These are phyloP conservation scores for Prionchulus punctatus DNA, from an alignment of 2,888 invertebrate species.

Conservation along the genomic window DNA sequence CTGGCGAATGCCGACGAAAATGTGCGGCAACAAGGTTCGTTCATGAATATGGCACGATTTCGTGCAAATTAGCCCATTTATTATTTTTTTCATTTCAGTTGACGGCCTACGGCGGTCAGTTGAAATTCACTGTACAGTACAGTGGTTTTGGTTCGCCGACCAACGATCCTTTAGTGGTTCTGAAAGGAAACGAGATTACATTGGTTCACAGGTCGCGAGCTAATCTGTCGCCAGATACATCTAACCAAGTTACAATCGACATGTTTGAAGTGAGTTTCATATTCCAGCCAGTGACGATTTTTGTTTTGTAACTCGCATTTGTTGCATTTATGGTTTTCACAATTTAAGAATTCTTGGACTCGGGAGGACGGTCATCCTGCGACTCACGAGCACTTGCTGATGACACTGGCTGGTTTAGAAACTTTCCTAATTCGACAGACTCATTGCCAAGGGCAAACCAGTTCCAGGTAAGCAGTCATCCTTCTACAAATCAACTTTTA, in stretches of 20 bases:
- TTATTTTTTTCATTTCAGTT: conserved; percentile 24
- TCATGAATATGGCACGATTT: not conserved
- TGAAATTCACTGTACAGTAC: conserved; percentile 41
- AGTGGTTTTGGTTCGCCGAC: conserved; percentile 19
- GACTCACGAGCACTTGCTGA: conserved; percentile 67
- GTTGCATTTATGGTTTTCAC: not conserved
- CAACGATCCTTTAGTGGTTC: conserved; percentile 26
- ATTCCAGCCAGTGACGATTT: not conserved
- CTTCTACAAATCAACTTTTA: too few relatives aligned
- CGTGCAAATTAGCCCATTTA: not conserved
- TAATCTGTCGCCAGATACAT: conserved; percentile 49
- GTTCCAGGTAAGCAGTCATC: conserved; percentile 5
- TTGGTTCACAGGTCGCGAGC: conserved; percentile 59
- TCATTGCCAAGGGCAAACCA: conserved; percentile 39
- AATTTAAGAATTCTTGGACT: conserved; percentile 32
- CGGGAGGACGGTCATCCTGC: conserved; percentile 64
- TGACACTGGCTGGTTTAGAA: conserved; percentile 74
- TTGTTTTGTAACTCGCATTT: too few relatives aligned
- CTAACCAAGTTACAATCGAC: conserved; percentile 57
- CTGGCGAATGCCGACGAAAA: not conserved
- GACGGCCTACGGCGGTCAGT: conserved; percentile 71
- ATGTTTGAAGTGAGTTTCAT: conserved; percentile 49
- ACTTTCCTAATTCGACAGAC: conserved; percentile 76
- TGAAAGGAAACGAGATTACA: conserved; percentile 46
- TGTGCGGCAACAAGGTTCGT: conserved; percentile 1